Percentiles rank a stretch among this genome's conserved stretches.
Conservation (phyloP, 2,888 invertebrate species). For the Nebria brevicollis region DNA sequence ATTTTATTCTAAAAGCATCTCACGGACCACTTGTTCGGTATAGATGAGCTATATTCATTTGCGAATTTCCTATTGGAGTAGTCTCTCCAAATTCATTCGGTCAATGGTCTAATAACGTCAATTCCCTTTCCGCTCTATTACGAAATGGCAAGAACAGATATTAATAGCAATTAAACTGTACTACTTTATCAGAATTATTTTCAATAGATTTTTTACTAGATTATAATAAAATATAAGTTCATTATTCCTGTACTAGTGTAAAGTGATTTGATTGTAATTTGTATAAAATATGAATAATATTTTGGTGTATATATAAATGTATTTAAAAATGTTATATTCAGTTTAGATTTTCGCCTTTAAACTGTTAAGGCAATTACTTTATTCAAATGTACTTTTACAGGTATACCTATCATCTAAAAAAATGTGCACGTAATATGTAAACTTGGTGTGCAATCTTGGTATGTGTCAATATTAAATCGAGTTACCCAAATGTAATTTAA, state of each 20-base stretch:
- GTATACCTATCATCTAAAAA: not conserved
- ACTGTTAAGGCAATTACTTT: no score
- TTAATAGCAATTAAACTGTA: constrained; percentile 20
- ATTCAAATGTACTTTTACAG: no score
- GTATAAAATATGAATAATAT: no score
- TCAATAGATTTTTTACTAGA: no score
- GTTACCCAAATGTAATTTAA: not conserved
- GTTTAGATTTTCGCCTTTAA: no score
- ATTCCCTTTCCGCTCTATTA: constrained; percentile 4
- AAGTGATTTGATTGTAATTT: no score
- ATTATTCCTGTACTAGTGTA: no score
- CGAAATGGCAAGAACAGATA: constrained; percentile 18
- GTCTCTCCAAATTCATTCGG: not conserved
- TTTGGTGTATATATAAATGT: no score
- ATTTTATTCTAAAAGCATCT: constrained; percentile 7
- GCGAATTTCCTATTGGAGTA: constrained; percentile 1
- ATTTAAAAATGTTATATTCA: no score
- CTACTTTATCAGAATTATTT: no score
- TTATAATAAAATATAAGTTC: no score
- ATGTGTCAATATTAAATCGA: not conserved
- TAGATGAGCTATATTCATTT: not conserved
- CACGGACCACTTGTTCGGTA: not conserved
- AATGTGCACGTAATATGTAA: not conserved
- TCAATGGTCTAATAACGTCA: constrained; percentile 12
- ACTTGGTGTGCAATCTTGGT: not conserved